Percentiles rank a stretch among this genome's conserved stretches.
phyloP scores from a whole-genome alignment of 2,797 vertebrate species.

The Rhincodon typus region DNA sequence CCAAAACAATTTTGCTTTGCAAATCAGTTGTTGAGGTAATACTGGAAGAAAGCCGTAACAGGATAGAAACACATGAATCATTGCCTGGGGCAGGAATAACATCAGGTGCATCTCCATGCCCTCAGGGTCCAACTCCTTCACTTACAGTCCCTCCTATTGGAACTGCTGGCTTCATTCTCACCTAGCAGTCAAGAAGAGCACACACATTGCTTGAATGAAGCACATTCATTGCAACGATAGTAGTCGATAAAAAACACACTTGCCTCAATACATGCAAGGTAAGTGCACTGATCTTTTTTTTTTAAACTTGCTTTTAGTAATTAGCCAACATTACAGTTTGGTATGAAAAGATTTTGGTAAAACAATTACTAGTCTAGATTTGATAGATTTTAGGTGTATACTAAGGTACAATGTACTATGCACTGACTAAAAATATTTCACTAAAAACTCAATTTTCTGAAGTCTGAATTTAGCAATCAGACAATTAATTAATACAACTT shows the following conservation, averaged over 20 bases:
- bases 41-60: conserved; percentile 49
- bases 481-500: background rate
- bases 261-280: background rate
- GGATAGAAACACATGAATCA: conserved; percentile 75
- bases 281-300: background rate
- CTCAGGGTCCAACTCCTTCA: conserved; percentile 85
- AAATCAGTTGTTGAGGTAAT: conserved; percentile 49
- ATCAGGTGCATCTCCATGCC: conserved; percentile 90
- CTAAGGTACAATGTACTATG: background rate
- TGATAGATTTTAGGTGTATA: background rate
- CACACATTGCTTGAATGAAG: conserved; percentile 53
- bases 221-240: background rate
- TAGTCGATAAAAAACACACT: background rate
- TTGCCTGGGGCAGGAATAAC: conserved; percentile 90
- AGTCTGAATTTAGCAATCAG: background rate
- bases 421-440: background rate
- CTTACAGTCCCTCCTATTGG: conserved; percentile 82
- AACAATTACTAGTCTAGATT: background rate
- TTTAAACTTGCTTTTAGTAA: background rate
- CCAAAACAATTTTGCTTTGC: conserved; percentile 42
- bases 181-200: conserved; percentile 52
- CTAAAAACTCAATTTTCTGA: background rate
- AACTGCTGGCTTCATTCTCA: conserved; percentile 74
- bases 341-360: background rate
- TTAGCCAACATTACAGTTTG: background rate